Evolutionary conservation across 2,888 invertebrate species (phyloP), one percentile per base, ranked within the genome.

Genomic region (Drosophila subquinaria): DNA sequence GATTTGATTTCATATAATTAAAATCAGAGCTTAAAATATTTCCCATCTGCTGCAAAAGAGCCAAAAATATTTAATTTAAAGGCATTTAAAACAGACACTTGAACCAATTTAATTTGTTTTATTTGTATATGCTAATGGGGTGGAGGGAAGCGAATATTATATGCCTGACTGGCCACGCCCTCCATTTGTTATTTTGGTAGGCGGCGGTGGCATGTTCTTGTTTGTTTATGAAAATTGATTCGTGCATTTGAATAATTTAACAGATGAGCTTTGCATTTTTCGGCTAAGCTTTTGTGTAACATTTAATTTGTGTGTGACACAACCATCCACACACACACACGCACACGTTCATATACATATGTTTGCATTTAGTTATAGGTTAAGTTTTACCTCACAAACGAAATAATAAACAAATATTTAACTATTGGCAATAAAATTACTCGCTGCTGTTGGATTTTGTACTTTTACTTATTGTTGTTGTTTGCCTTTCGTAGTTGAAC

Each of bases 141-240:
- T 30, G 11, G 10, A 30, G 20, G 13, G 13, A 23, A 45, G 11
- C 6, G 11, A 62, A 60, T 67, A 48, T 69, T 61, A 69, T 61
- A 52, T 63, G 23, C 10, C 23, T 33, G 30, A 11, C 47, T 45
- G 20, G 11, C 50, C 60, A 60, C 55, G 56, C 56, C 56, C 38
- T 43, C 8, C 27, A 27, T 43, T 47, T 57, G 36, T 43, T 61
- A 6, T 20, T 59, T 27, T n/a, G 36, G 53, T 27, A n/a, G 55
- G 40, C 17, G 33, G 20, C 35, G 61, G 60, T 56, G 38, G 53
- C 36, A 20, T 51, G 42, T 17, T 23, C 36, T n/a, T 82, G 62
- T 84, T 84, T 88, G 83, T 56, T 82, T 88, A 79, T 83, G 78
- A 62, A 82, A 84, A 83, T 84, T 81, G 81, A 86, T 84, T 86